A percentile compares a stretch with the other conserved stretches of the same genome.
Conservation (phyloP, 2,888 invertebrate species). For the Morinoia aosen region DNA sequence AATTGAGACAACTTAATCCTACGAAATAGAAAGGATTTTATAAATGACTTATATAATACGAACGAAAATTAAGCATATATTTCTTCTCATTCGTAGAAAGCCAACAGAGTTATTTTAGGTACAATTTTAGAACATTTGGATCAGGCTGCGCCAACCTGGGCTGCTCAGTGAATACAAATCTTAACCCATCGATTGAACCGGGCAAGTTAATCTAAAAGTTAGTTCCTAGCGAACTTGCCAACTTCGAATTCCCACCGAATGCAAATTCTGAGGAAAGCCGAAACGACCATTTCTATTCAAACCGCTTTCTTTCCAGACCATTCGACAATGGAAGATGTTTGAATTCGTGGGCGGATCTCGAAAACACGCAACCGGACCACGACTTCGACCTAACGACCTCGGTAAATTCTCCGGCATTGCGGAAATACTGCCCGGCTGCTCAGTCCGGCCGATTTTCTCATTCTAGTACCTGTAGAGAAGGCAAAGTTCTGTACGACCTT, state of each 20-base stretch:
- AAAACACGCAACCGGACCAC: constrained; percentile 22
- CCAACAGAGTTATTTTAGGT: neutral
- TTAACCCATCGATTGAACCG: neutral
- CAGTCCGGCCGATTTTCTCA: neutral
- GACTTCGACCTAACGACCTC: constrained; percentile 37
- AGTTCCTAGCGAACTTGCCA: neutral
- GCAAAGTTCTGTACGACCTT: neutral
- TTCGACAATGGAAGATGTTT: constrained; percentile 35
- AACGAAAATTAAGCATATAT: neutral
- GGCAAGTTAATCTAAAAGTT: constrained; percentile 21
- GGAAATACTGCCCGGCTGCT: neutral
- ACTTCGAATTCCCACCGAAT: neutral
- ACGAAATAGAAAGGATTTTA: neutral
- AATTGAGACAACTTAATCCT: neutral
- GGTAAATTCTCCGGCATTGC: constrained; percentile 7
- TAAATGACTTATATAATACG: neutral
- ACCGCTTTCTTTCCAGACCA: constrained; percentile 32
- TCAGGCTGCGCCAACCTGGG: neutral
- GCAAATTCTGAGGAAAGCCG: neutral
- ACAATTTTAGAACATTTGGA: neutral
- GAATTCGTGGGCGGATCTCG: constrained; percentile 15
- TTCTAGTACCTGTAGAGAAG: neutral
- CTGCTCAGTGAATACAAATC: constrained; percentile 2
- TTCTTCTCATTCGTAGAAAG: neutral
- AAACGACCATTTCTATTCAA: constrained; percentile 12